phyloP scores from a whole-genome alignment of 2,888 invertebrate genomes.

The Arge pagana region DNA sequence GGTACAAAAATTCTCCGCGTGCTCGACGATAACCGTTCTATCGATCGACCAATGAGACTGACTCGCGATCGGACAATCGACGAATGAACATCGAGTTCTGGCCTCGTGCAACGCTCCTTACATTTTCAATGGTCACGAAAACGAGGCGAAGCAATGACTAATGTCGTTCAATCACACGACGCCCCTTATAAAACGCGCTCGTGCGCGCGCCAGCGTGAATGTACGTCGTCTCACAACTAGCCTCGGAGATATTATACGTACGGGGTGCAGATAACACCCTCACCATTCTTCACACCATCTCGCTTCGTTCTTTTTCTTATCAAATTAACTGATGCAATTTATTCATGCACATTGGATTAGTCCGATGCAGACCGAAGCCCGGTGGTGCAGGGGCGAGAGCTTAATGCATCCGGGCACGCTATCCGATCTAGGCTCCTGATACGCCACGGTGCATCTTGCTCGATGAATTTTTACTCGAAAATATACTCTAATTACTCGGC shows the following conservation, averaged over 20 bases:
- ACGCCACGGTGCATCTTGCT: constrained; percentile 10
- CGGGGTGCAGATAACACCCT: constrained; percentile 2
- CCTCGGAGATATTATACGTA: constrained; percentile 2
- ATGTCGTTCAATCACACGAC: constrained; percentile 22
- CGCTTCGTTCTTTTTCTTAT: constrained; percentile 20
- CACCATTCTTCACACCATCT: background rate
- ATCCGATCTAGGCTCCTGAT: constrained; percentile 38
- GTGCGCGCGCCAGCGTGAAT: too few species aligned
- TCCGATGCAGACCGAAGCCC: constrained; percentile 24
- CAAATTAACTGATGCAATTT: constrained; percentile 52
- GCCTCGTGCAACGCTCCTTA: constrained; percentile 1
- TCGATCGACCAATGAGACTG: constrained; percentile 17
- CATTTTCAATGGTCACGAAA: constrained; percentile 16
- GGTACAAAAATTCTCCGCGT: constrained; percentile 5
- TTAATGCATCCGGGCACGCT: constrained; percentile 55
- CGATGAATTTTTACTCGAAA: constrained; percentile 21
- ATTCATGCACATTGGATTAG: constrained; percentile 49
- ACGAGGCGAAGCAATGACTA: constrained; percentile 19
- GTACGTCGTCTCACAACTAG: too few species aligned
- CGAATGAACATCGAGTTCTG: constrained; percentile 10
- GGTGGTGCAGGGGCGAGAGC: constrained; percentile 48
- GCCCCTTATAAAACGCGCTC: background rate
- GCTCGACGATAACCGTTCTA: background rate
- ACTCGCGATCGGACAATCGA: constrained; percentile 17
- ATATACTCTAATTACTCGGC: constrained; percentile 28